Percentiles rank a stretch among this genome's conserved stretches.
phyloP scores from a whole-genome alignment of 2,113 vertebrate genomes.

The Stigmatopora nigra region DNA sequence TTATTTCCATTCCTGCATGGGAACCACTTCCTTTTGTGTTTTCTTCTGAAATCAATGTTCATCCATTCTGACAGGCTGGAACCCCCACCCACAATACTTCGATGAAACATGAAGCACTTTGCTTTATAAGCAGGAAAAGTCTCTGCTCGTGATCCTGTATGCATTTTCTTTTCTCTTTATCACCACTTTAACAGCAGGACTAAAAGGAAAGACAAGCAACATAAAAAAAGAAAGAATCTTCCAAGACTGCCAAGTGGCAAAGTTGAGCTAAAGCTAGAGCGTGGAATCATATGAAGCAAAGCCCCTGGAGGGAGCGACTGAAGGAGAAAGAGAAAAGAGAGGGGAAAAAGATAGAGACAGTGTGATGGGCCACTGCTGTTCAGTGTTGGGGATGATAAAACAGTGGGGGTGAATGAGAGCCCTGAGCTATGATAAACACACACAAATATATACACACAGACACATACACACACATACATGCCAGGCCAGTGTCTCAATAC shows the following conservation, averaged over 20 bases:
- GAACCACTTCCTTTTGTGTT: constrained; percentile 35
- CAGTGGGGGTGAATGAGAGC: constrained; percentile 62
- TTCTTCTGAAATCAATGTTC: constrained; percentile 35
- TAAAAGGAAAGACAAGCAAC: constrained; percentile 59
- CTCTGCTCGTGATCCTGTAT: constrained; percentile 55
- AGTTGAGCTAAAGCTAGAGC: constrained; percentile 69
- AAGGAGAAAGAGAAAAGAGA: constrained; percentile 51
- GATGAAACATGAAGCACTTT: constrained; percentile 43
- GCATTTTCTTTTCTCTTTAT: constrained; percentile 64
- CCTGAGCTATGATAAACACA: constrained; percentile 60
- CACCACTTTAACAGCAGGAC: constrained; percentile 61
- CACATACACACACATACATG: constrained; percentile 12
- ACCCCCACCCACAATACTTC: constrained; percentile 32
- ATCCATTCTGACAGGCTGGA: constrained; percentile 28
- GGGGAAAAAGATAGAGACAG: constrained; percentile 50
- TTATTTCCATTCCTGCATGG: constrained; percentile 49
- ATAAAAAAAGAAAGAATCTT: constrained; percentile 41
- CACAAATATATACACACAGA: constrained; percentile 36
- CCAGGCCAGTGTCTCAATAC: constrained; percentile 34
- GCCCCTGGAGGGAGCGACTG: constrained; percentile 59
- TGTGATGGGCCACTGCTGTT: constrained; percentile 58
- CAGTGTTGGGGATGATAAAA: constrained; percentile 62
- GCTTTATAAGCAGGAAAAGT: constrained; percentile 52
- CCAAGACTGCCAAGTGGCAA: constrained; percentile 65
- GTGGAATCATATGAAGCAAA: constrained; percentile 67